Percentiles rank a stretch among this genome's conserved stretches.
Conservation (phyloP, 2,888 invertebrate species). For the Electrophaes corylata region DNA sequence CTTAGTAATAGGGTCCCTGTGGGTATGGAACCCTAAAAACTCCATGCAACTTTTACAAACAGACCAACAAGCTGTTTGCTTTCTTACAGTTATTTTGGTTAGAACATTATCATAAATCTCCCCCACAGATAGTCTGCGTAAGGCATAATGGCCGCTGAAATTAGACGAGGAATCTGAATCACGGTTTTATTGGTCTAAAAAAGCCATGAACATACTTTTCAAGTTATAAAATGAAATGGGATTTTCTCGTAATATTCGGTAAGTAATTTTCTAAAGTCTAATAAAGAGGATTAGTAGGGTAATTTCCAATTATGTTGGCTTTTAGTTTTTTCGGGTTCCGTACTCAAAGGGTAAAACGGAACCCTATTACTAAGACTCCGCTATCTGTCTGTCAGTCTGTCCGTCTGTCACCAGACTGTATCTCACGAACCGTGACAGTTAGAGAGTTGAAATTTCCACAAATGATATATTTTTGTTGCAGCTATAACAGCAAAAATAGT, state of each 20-base stretch:
- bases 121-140: conserved; percentile 51
- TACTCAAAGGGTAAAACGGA: no score
- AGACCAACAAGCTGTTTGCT: conserved; percentile 14
- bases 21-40: no score
- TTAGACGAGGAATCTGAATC: conserved; percentile 54
- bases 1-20: no score
- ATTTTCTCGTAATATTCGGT: conserved; percentile 11
- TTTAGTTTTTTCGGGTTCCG: neutral
- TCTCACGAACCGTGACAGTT: no score
- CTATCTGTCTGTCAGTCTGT: no score
- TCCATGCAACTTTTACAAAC: conserved; percentile 8
- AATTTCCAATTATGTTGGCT: neutral
- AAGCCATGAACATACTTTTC: conserved; percentile 24
- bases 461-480: no score
- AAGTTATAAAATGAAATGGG: conserved; percentile 21
- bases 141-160: conserved; percentile 59
- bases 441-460: no score
- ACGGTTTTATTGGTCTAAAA: conserved; percentile 37
- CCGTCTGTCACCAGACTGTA: no score
- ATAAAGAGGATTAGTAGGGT: neutral
- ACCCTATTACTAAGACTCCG: no score
- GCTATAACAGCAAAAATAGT: no score
- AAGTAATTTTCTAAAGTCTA: neutral
- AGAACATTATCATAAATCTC: conserved; percentile 63
- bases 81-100: conserved; percentile 24